phyloP scores from a whole-genome alignment of 2,888 invertebrate genomes.

The Stenurella melanura region DNA sequence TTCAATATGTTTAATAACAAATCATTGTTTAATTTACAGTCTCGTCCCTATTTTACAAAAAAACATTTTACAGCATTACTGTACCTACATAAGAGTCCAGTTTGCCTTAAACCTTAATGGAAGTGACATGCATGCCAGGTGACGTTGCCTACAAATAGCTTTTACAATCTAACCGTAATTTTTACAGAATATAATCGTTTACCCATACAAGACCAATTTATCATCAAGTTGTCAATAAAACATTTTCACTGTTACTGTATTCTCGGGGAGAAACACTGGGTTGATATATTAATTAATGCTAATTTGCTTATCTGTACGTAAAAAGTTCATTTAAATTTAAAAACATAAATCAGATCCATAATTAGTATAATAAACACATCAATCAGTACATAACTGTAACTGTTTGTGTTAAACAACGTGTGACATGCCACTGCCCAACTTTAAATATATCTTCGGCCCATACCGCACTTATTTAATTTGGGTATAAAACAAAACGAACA shows the following conservation, averaged over 20 bases:
- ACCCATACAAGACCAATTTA: neutral
- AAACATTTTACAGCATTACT: no score
- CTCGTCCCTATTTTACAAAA: no score
- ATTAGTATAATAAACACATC: neutral
- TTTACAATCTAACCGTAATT: neutral
- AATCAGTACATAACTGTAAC: neutral
- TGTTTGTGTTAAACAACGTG: neutral
- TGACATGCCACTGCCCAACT: no score
- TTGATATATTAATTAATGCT: neutral
- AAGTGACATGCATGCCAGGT: neutral
- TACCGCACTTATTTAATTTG: no score
- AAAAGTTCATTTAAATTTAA: neutral
- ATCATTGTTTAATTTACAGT: no score
- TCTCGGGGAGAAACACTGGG: neutral
- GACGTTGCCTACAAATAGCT: neutral
- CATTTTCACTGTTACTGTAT: slow-evolving; percentile 4
- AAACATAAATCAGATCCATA: neutral
- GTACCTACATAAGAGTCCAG: neutral
- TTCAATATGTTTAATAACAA: no score
- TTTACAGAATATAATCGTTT: neutral
- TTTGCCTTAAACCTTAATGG: neutral
- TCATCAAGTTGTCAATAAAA: neutral
- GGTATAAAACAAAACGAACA: no score
- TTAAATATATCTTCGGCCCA: no score
- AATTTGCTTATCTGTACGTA: neutral